Evolutionary conservation across 1,140 invertebrate species (phyloP).

Genomic region (Lordiphosa stackelbergi): DNA sequence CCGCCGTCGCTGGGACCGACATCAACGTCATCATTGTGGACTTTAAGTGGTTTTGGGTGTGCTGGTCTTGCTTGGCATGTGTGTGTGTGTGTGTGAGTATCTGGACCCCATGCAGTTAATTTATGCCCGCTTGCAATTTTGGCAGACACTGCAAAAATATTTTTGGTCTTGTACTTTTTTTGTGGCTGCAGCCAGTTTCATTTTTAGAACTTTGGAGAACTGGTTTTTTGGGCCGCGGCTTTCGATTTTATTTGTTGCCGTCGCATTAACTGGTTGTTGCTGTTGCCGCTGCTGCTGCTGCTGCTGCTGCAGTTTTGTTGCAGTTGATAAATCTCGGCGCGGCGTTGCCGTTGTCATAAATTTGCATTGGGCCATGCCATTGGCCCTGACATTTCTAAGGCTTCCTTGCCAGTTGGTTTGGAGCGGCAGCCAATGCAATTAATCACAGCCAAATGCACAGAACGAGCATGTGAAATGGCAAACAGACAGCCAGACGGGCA

Average conservation of each 20-base stretch:
- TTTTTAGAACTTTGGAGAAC: slow-evolving; percentile 71
- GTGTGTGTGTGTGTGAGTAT: slow-evolving; percentile 46
- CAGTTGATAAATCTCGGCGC: slow-evolving; percentile 72
- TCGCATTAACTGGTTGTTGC: slow-evolving; percentile 63
- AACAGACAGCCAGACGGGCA: slow-evolving; percentile 35
- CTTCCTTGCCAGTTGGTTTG: slow-evolving; percentile 55
- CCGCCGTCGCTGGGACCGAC: slow-evolving; percentile 23
- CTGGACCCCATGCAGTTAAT: slow-evolving; percentile 74
- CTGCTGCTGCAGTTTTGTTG: slow-evolving; percentile 36
- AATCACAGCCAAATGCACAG: slow-evolving; percentile 74
- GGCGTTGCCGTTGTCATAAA: slow-evolving; percentile 70
- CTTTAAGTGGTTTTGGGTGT: slow-evolving; percentile 74
- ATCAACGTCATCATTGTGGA: slow-evolving; percentile 74
- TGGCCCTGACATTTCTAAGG: slow-evolving; percentile 74
- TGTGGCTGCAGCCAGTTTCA: slow-evolving; percentile 58
- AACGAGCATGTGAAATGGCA: slow-evolving; percentile 69
- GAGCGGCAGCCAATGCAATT: slow-evolving; percentile 67
- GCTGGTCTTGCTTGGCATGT: slow-evolving; percentile 53
- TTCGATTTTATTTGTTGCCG: slow-evolving; percentile 72
- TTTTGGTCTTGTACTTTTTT: slow-evolving; percentile 63
- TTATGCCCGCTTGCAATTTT: slow-evolving; percentile 74
- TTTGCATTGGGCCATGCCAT: slow-evolving; percentile 74
- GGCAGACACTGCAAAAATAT: slow-evolving; percentile 72
- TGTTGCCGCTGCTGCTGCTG: slow-evolving; percentile 17
- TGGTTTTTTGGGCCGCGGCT: slow-evolving; percentile 69